Conservation (phyloP, 35 echinoderm and acorn worm species). For the Diadema setosum region DNA sequence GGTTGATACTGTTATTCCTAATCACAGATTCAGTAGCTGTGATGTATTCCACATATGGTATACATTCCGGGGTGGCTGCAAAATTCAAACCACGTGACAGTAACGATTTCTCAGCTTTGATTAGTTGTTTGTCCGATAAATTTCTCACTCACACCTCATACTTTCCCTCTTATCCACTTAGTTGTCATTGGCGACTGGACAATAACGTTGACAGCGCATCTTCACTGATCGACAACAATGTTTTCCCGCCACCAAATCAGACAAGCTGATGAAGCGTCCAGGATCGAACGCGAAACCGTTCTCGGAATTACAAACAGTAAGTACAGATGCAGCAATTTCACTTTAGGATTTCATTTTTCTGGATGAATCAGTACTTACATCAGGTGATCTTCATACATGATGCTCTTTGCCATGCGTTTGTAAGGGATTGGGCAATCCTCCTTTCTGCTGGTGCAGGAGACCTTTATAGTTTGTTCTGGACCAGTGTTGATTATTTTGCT, state of each 20-base stretch:
- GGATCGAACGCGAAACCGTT: too few species aligned
- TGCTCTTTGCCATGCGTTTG: neutral
- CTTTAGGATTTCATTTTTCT: too few species aligned
- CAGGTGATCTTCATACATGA: neutral
- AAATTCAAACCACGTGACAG: neutral
- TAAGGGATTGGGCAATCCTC: too few species aligned
- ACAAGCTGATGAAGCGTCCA: too few species aligned
- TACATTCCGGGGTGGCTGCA: neutral
- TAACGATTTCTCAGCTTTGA: neutral
- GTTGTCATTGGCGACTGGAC: neutral
- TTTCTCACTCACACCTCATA: neutral
- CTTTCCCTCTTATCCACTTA: neutral
- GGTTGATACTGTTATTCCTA: neutral
- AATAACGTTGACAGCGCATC: neutral
- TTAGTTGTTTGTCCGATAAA: neutral
- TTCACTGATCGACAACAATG: neutral
- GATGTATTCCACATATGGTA: neutral
- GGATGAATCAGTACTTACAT: neutral
- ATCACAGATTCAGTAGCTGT: neutral
- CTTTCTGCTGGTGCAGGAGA: too few species aligned
- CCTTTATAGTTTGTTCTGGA: neutral
- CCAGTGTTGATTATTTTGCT: neutral
- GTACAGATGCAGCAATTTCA: too few species aligned
- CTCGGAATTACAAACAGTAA: too few species aligned
- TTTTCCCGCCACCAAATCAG: too few species aligned